Evolutionary conservation across 2,113 vertebrate species (phyloP).

Genomic region (Salminus brasiliensis): DNA sequence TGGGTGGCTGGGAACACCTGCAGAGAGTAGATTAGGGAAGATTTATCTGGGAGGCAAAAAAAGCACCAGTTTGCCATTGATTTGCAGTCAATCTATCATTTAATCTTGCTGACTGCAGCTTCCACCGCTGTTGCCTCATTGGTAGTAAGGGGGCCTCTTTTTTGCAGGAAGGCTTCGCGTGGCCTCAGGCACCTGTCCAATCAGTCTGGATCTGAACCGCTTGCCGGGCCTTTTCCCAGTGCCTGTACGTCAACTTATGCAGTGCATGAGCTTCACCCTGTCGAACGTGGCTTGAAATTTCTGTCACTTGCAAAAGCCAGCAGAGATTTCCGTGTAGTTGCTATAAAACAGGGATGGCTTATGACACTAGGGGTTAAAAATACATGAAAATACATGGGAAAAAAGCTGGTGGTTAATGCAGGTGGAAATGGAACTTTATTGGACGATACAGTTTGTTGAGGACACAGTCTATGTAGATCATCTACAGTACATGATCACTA

Average conservation of each 20-base stretch:
- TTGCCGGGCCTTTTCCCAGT: not conserved
- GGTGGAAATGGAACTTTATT: not conserved
- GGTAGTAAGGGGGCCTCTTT: constrained; percentile 21
- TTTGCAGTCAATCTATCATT: constrained; percentile 54
- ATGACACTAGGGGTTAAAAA: not conserved
- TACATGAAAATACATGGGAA: not conserved
- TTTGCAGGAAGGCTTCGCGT: not conserved
- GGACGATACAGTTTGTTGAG: not conserved
- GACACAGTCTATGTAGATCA: not conserved
- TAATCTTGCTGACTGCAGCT: constrained; percentile 49
- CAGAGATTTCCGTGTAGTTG: not conserved
- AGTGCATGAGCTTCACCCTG: not conserved
- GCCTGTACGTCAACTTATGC: not conserved
- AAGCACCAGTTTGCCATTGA: constrained; percentile 49
- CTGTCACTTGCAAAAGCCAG: not conserved
- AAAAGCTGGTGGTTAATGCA: not conserved
- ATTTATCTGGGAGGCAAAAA: constrained; percentile 44
- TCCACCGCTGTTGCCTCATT: constrained; percentile 1
- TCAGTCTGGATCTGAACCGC: constrained; percentile 12
- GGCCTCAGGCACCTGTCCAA: constrained; percentile 1
- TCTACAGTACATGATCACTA: no score
- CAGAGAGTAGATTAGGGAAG: constrained; percentile 47
- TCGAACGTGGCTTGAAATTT: not conserved
- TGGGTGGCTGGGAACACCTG: constrained; percentile 40
- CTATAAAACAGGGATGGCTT: not conserved